Evolutionary conservation across 1,140 invertebrate species (phyloP), one percentile per base, ranked within the genome.

Genomic region (Drosophila willistoni): DNA sequence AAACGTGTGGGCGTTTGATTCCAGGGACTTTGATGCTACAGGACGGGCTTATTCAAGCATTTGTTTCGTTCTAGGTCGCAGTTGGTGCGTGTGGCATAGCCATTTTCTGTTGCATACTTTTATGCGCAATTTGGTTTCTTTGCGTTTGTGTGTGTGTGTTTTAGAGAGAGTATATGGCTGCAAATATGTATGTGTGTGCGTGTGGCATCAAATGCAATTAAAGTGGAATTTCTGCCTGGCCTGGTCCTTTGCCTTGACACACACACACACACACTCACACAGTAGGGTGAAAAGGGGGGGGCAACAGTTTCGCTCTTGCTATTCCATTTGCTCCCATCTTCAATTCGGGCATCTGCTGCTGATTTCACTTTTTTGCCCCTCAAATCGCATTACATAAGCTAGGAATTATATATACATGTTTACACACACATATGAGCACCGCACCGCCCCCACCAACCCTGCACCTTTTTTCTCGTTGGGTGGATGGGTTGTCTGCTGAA

Each of bases 51-150:
- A 51, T 51, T 51, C 44, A 51, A 4, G n/a, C 17, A 51, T 51
- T 19, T 51, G 44, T 2, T 51, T 51, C 19, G 44, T 51, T 51
- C 17, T 51, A 2, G 44, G 44, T 51, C 12, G 44, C 44, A 51
- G 44, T 51, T 51, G 17, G 17, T 51, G 44, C 44, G 44, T 51
- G 44, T 51, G 44, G 44, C 44, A 51, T 51, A 51, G 13, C 44
- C 44, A 51, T 51, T 51, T 51, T 51, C 7, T 51, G 44, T 51
- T 51, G 44, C 44, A 51, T 51, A 51, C 44, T 51, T 51, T 51
- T 51, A 51, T 51, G 44, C 44, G 44, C 44, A 51, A 51, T 51
- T 51, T 51, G 17, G 44, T 22, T 22, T 51, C 17, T 51, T 22
- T 51, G 44, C 3, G 17, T 51, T 17, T 12, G 44, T 51, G 17